phyloP scores from a whole-genome alignment of 2,888 invertebrate species.

The Stegophylla sp. region DNA sequence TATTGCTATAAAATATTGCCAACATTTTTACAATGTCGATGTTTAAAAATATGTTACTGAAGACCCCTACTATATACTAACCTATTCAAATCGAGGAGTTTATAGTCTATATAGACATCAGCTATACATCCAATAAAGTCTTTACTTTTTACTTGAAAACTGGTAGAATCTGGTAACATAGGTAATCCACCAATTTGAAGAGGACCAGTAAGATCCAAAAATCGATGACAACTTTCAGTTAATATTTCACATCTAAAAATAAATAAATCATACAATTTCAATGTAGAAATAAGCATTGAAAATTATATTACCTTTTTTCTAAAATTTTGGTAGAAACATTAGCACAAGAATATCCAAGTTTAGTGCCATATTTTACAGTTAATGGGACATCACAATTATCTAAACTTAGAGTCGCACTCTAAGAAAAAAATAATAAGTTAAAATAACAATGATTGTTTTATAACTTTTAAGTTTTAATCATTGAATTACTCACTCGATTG shows the following conservation, averaged over 20 bases:
- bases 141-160: slow-evolving; percentile 68
- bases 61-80: too few relatives aligned
- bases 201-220: slow-evolving; percentile 88
- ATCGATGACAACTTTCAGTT: slow-evolving; percentile 70
- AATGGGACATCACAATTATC: slow-evolving; percentile 89
- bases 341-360: slow-evolving; percentile 81
- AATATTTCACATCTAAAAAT: slow-evolving; percentile 65
- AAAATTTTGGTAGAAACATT: slow-evolving; percentile 76
- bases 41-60: too few relatives aligned
- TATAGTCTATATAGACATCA: slow-evolving; percentile 84
- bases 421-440: slow-evolving; percentile 62
- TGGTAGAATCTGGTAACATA: slow-evolving; percentile 69
- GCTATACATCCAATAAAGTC: slow-evolving; percentile 91
- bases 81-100: slow-evolving; percentile 85
- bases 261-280: slow-evolving; percentile 52
- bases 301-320: slow-evolving; percentile 69
- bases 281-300: too few relatives aligned
- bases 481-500: slow-evolving; percentile 71
- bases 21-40: too few relatives aligned
- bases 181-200: slow-evolving; percentile 91
- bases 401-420: slow-evolving; percentile 82
- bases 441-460: not conserved
- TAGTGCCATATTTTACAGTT: slow-evolving; percentile 74
- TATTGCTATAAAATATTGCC: too few relatives aligned
- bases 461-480: not conserved